Evolutionary conservation across 2,888 invertebrate species (phyloP).

Genomic region (Conus canariensis): DNA sequence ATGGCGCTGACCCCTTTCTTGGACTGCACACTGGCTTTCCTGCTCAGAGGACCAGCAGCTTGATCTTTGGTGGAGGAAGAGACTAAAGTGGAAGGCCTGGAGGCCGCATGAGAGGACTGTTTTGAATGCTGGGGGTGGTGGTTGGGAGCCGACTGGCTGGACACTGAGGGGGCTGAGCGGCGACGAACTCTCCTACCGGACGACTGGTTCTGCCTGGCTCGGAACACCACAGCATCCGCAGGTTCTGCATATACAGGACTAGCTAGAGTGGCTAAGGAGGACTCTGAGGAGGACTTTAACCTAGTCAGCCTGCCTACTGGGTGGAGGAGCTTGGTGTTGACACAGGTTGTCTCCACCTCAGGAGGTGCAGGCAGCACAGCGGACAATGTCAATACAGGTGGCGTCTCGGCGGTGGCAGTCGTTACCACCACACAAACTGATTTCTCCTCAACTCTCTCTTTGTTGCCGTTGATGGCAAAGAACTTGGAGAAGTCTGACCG

Average conservation of each 20-base stretch:
- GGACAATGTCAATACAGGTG: constrained; percentile 10
- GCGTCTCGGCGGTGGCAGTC: background rate
- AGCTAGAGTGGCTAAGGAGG: constrained; percentile 58
- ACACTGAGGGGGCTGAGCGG: constrained; percentile 65
- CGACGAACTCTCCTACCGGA: constrained; percentile 60
- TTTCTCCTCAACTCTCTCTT: background rate
- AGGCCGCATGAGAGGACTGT: constrained; percentile 36
- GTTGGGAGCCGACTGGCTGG: constrained; percentile 58
- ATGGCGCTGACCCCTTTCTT: background rate
- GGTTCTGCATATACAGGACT: constrained; percentile 80
- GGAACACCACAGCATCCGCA: constrained; percentile 69
- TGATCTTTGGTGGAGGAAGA: constrained; percentile 51
- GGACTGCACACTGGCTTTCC: constrained; percentile 41
- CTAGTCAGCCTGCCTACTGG: constrained; percentile 47
- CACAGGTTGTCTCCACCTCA: background rate
- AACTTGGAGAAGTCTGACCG: constrained; percentile 39
- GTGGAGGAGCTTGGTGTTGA: background rate
- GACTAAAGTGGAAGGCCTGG: constrained; percentile 59
- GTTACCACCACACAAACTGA: background rate
- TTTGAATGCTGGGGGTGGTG: constrained; percentile 27
- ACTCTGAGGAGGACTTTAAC: constrained; percentile 57
- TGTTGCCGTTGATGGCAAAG: constrained; percentile 7
- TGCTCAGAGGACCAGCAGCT: background rate
- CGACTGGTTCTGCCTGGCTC: constrained; percentile 52
- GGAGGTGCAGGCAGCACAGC: background rate